A percentile compares a stretch with the other conserved stretches of the same genome.
Evolutionary conservation across 2,888 invertebrate genomes (phyloP).

Genomic region (Nomada goodeniana): DNA sequence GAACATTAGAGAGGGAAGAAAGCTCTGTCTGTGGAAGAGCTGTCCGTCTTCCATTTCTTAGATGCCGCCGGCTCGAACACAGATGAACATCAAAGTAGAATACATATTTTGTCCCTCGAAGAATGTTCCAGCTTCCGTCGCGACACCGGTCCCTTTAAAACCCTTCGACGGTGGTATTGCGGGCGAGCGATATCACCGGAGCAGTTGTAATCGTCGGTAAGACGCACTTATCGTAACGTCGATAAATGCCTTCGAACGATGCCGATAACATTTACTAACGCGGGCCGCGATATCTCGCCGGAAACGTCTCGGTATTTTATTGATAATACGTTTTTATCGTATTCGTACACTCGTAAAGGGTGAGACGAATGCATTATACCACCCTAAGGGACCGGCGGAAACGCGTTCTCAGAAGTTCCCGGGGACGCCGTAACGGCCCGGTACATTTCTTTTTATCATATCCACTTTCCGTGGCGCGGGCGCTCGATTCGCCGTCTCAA

Average conservation of each 20-base stretch:
- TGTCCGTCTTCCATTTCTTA: constrained; percentile 18
- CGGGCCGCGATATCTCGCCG: constrained; percentile 36
- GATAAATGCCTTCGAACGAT: constrained; percentile 57
- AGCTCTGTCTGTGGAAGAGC: constrained; percentile 11
- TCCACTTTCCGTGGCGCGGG: constrained; percentile 10
- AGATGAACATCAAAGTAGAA: constrained; percentile 25
- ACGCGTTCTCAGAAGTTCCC: constrained; percentile 43
- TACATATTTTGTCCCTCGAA: neutral
- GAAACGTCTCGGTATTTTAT: constrained; percentile 61
- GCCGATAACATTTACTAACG: constrained; percentile 64
- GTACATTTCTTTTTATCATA: constrained; percentile 58
- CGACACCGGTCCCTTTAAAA: constrained; percentile 4
- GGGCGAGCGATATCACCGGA: constrained; percentile 38
- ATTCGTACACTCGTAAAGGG: constrained; percentile 54
- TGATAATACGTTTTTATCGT: constrained; percentile 61
- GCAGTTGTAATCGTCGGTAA: constrained; percentile 44
- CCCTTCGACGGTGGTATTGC: constrained; percentile 26
- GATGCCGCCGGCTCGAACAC: constrained; percentile 35
- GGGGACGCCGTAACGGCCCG: constrained; percentile 59
- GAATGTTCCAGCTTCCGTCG: neutral
- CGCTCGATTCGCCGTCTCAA: constrained; percentile 5
- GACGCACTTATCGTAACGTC: constrained; percentile 47
- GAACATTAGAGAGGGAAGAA: neutral
- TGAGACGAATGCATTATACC: constrained; percentile 38
- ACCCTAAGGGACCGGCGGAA: neutral